Conservation (phyloP, 2,888 invertebrate species). For the Cheilosia variabilis region DNA sequence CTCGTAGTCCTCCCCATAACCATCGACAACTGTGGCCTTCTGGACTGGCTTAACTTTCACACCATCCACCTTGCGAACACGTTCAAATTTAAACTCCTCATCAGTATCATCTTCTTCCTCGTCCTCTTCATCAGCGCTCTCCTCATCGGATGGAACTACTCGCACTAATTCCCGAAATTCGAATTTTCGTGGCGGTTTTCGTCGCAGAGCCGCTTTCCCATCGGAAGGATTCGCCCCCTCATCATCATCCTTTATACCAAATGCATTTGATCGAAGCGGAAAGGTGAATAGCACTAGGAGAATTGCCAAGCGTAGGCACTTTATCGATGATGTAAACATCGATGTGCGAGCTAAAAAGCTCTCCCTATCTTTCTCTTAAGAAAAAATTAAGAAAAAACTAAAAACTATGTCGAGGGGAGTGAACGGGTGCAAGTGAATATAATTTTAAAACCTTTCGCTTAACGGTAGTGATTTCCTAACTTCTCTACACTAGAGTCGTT, state of each 20-base stretch:
- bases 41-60: slow-evolving; percentile 24
- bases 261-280: slow-evolving; percentile 77
- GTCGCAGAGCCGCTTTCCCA: slow-evolving; percentile 37
- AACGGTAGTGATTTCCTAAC: slow-evolving; percentile 17
- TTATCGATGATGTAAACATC: slow-evolving; percentile 74
- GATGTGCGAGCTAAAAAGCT: slow-evolving; percentile 52
- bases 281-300: slow-evolving; percentile 77
- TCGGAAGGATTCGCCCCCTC: slow-evolving; percentile 29
- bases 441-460: slow-evolving; percentile 22
- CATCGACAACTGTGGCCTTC: slow-evolving; percentile 69
- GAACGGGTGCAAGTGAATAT: neutral
- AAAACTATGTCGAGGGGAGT: slow-evolving; percentile 7
- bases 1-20: slow-evolving; percentile 68
- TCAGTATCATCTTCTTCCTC: slow-evolving; percentile 77
- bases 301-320: slow-evolving; percentile 64
- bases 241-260: slow-evolving; percentile 75
- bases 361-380: slow-evolving; percentile 43
- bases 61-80: slow-evolving; percentile 73
- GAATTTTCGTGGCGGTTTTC: slow-evolving; percentile 76
- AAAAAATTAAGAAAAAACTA: slow-evolving; percentile 20
- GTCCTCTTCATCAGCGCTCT: slow-evolving; percentile 76
- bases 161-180: slow-evolving; percentile 82
- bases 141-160: slow-evolving; percentile 77
- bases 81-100: slow-evolving; percentile 77
- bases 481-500: slow-evolving; percentile 27